Evolutionary conservation across 2,113 vertebrate genomes (phyloP).

Genomic region (Datnioides undecimradiatus): DNA sequence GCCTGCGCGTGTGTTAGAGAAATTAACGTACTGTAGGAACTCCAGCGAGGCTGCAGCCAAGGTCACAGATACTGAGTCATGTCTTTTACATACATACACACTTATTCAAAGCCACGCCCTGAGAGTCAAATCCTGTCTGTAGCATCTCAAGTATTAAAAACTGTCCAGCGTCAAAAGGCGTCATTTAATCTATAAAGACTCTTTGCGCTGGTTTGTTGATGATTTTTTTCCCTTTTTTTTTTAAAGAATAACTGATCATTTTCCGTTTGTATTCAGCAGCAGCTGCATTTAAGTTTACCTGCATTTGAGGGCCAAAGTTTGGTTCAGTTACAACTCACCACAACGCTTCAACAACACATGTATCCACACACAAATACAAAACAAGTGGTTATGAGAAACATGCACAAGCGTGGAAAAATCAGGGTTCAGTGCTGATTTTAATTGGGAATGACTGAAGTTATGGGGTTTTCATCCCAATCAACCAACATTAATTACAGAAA

Average conservation of each 20-base stretch:
- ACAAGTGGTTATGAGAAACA: background rate
- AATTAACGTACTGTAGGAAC: conserved; percentile 31
- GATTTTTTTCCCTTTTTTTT: background rate
- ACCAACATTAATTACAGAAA: background rate
- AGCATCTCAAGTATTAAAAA: background rate
- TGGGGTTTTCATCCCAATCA: background rate
- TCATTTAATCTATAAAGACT: background rate
- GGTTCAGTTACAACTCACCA: background rate
- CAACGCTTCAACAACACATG: background rate
- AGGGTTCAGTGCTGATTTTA: background rate
- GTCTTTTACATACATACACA: conserved; percentile 23
- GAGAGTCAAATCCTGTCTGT: conserved; percentile 19
- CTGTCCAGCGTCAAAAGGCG: background rate
- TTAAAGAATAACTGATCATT: background rate
- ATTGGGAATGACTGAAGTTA: background rate
- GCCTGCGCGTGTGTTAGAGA: conserved; percentile 1
- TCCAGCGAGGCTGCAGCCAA: conserved; percentile 31
- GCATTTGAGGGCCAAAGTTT: too few species aligned
- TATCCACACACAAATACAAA: too few species aligned
- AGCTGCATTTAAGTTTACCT: too few species aligned
- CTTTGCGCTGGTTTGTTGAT: background rate
- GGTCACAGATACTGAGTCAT: conserved; percentile 52
- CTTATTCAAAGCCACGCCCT: conserved; percentile 21
- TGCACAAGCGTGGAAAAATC: too few species aligned
- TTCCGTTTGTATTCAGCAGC: too few species aligned